Conservation (phyloP, 2,113 vertebrate genomes). For the Centropristis striata region DNA sequence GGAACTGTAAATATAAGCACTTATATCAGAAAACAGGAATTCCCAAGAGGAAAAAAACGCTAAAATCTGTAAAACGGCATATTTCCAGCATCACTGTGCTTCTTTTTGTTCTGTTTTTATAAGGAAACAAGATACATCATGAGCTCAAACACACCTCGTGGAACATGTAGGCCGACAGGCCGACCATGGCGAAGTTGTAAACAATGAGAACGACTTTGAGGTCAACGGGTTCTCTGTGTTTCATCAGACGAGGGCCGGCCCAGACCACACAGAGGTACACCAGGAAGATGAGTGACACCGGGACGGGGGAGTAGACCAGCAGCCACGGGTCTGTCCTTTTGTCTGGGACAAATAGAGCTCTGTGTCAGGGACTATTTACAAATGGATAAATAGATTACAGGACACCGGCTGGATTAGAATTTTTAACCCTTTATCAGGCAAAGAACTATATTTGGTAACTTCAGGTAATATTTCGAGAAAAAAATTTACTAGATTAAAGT, state of each 20-base stretch:
- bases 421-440: no score
- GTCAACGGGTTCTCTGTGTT: conserved; percentile 58
- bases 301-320: conserved; percentile 81
- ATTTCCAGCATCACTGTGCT: background rate
- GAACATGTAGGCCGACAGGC: conserved; percentile 84
- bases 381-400: background rate
- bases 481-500: no score
- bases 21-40: background rate
- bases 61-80: background rate
- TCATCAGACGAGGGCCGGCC: conserved; percentile 76
- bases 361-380: background rate
- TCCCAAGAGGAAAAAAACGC: no score
- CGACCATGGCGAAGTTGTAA: conserved; percentile 82
- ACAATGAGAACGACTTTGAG: conserved; percentile 75
- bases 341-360: conserved; percentile 70
- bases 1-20: conserved; percentile 76
- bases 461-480: no score
- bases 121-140: background rate
- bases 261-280: conserved; percentile 77
- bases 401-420: background rate
- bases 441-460: no score
- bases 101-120: background rate
- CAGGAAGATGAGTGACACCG: conserved; percentile 73
- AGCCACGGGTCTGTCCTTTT: conserved; percentile 83
- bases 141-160: conserved; percentile 78